Evolutionary conservation across 2,888 invertebrate species (phyloP).

Genomic region (Drosophila hamatofila): DNA sequence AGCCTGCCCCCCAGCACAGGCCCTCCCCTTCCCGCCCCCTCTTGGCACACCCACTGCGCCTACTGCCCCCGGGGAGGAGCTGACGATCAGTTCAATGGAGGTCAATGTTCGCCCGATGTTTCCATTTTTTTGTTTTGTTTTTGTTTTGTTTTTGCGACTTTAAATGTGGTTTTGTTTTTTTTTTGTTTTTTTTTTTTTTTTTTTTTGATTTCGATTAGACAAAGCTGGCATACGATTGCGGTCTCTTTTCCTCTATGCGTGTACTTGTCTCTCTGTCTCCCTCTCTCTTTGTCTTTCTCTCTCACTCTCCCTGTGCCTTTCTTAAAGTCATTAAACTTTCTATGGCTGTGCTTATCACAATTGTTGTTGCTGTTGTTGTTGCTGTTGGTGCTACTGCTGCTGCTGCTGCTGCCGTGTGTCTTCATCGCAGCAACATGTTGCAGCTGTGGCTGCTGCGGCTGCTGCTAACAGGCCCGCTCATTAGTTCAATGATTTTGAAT

Average conservation of each 20-base stretch:
- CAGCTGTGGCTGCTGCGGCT: constrained; percentile 34
- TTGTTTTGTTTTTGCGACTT: constrained; percentile 37
- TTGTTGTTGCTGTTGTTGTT: constrained; percentile 38
- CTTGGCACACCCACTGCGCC: constrained; percentile 21
- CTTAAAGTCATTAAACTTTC: constrained; percentile 69
- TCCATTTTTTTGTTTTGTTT: constrained; percentile 4
- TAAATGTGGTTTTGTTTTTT: constrained; percentile 47
- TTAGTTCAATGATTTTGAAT: constrained; percentile 71
- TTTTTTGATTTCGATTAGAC: constrained; percentile 73
- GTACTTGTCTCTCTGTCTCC: background rate
- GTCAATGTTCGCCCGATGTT: constrained; percentile 54
- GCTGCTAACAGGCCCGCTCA: constrained; percentile 56
- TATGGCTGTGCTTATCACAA: constrained; percentile 66
- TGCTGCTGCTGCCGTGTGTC: constrained; percentile 33
- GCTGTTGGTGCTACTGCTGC: constrained; percentile 26
- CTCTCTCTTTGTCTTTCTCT: constrained; percentile 1
- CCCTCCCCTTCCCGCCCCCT: background rate
- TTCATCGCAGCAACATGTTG: constrained; percentile 41
- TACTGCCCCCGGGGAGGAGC: constrained; percentile 13
- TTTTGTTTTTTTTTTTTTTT: constrained; percentile 22
- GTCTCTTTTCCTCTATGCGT: background rate
- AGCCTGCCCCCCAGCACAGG: constrained; percentile 2
- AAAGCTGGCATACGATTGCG: constrained; percentile 42
- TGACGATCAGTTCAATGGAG: constrained; percentile 58
- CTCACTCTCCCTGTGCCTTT: constrained; percentile 12